Percentiles rank a stretch among this genome's conserved stretches.
Evolutionary conservation across 2,797 vertebrate genomes (phyloP).

Genomic region (Antrozous pallidus): DNA sequence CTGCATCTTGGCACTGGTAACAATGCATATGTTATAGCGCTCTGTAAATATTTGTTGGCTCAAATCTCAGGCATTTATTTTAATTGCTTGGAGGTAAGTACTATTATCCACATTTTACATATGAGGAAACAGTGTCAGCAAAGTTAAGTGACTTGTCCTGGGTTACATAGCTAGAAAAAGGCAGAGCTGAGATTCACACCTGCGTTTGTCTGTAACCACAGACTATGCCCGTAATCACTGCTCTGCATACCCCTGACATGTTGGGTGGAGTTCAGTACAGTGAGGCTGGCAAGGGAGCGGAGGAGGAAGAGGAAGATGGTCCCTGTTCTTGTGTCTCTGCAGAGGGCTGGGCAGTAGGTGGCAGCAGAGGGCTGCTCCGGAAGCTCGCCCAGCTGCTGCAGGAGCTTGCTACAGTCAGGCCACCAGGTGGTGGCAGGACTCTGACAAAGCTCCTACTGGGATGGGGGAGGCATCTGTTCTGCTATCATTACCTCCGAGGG

Average conservation of each 20-base stretch:
- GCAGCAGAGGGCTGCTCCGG: not conserved
- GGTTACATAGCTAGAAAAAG: not conserved
- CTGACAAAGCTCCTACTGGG: not conserved
- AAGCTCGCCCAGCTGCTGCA: not conserved
- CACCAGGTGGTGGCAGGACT: conserved; percentile 51
- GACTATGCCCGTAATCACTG: not conserved
- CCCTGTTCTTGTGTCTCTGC: not conserved
- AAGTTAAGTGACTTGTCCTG: not conserved
- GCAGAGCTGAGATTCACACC: not conserved
- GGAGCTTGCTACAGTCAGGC: not conserved
- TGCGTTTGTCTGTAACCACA: not conserved
- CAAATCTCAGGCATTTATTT: not conserved
- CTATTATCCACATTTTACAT: not conserved
- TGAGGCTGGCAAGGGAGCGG: not conserved
- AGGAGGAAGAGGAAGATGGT: not conserved
- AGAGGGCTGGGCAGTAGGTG: not conserved
- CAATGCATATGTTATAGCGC: not conserved
- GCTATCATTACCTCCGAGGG: not conserved
- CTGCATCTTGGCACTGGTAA: not conserved
- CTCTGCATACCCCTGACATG: not conserved
- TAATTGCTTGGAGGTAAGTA: not conserved
- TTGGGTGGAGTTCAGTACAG: not conserved
- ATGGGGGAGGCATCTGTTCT: not conserved
- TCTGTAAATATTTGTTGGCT: not conserved
- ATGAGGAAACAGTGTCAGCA: not conserved